Evolutionary conservation across 2,888 invertebrate genomes (phyloP), one percentile per base, ranked within the genome.

Genomic region (Harpalus rubripes): DNA sequence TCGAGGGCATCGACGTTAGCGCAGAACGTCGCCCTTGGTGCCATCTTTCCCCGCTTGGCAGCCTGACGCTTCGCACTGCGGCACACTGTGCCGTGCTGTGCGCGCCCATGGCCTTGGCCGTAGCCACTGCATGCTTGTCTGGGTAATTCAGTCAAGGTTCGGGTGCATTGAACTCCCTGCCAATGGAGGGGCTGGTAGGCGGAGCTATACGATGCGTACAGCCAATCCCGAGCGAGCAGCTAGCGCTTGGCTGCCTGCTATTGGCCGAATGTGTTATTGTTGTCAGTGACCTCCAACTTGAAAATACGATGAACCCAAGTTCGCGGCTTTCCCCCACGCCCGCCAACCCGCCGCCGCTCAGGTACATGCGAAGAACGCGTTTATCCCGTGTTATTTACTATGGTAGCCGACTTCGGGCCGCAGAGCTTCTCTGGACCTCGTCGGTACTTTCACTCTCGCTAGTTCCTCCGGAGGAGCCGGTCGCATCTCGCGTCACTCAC

Each of bases 91-190:
- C 44, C 44, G 44, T 52, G 44, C 44, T 91, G 91, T 91, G 92
- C 92, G 92, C 92, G 90, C 92, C 92, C 92, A 91, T 94, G 94
- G 94, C 94, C 94, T 94, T 94, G 94, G 94, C 95, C 94, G 91
- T 89, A 89, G 91, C 90, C 90, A 90, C 90, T 84, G 85, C 85
- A 86, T 86, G 91, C 90, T 90, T 91, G 92, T 92, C 92, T 93
- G 93, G 93, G 95, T 95, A 94, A 95, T 94, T 95, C 95, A 95
- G 95, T 95, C 95, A 95, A 95, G 95, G 95, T 95, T 95, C 95
- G 95, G 93, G 94, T 95, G 94, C 95, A 95, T 94, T 95, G 95
- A 95, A 95, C 95, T 94, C 92, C 91, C 91, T 91, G 90, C 90
- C 87, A 87, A 88, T 87, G 88, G 88, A 86, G 86, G 85, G 78